Evolutionary conservation across 2,797 vertebrate species (phyloP), one percentile per base, ranked within the genome.

Genomic region (Vipera ursinii): DNA sequence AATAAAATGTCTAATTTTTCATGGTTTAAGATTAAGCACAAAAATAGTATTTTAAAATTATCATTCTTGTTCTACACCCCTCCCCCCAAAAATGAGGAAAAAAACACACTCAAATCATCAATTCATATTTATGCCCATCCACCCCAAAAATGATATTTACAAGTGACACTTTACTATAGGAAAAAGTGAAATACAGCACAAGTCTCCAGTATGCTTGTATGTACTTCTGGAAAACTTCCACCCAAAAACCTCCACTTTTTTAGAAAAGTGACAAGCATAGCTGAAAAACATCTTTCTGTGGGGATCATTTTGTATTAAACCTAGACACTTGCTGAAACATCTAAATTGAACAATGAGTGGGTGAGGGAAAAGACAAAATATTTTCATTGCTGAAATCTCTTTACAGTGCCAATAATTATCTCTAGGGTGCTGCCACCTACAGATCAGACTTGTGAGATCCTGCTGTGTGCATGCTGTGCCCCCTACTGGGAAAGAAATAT

Each of bases 371-470:
- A 82, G 93, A 96, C 93, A 96, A 96, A 96, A 88, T 95, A 96
- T 96, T 96, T 97, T 95, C 93, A 96, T 95, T 95, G 92, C 95
- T 96, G 82, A 93, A 95, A 89, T 96, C 93, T 94, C 86, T 94
- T 96, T 95, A 90, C 1, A 96, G 95, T 96, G 89, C 89, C 82
- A 95, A 91, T 89, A 92, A 95, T 92, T 96, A 94, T 94, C 96
- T 96, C 94, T 94, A 94, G 96, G 94, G 96, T 95, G 93, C 90
- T 97, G 96, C 96, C 96, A 96, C 95, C 96, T 95, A 96, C 96
- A 93, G 94, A 95, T 10, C 15, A 91, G 93, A 95, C 94, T 94
- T 94, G 96, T 95, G 93, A 94, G 94, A 95, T 95, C 95, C 93
- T 94, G 95, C 94, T 94, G 95, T 93, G 95, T 91, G 93, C 94